Base-by-base conservation (phyloP, 2,797 vertebrate genomes). In the Melanotaenia boesemani region DNA sequence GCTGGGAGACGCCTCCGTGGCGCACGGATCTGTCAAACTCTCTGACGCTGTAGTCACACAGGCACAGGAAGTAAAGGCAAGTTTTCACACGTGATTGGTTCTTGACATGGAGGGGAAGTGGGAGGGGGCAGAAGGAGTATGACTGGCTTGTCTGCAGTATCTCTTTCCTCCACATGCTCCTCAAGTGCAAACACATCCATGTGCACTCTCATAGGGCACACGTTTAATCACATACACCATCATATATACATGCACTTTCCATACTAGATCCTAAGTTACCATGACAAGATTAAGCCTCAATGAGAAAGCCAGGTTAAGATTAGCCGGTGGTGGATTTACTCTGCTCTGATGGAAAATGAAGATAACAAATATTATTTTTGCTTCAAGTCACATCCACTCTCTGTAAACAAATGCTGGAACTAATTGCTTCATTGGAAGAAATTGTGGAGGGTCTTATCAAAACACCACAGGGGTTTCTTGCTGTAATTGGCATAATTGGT, bases 11-110 rank as follows among this genome's bases (percentile, higher is more conserved):
- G 96, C 96, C 97, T 96, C 96, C 91, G 82, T 95, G 96, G 96
- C 95, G 89, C 96, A 96, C 96, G 96, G 97, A 98, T 98, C 97
- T 98, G 98, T 98, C 97, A 98, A 96, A 96, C 95, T 95, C 95
- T 94, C 95, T 94, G 95, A 94, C 94, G 95, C 96, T 94, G 89
- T 86, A 96, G 96, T 96, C 96, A 96, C 91, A 92, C 88, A 90
- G 89, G 95, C 91, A 88, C 79, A 81, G 87, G 92, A 94, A 95
- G 92, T 94, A 94, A 91, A 93, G 94, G 92, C 92, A 95, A 95
- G 94, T 92, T 85, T 93, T 95, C 95, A 95, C 93, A 95, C 94
- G 96, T 95, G 95, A 95, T 91, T 95, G 95, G 86, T 89, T 96
- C 95, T 94, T 95, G 95, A 94, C 92, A 88, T 91, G 79, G 86